phyloP scores from a whole-genome alignment of 2,113 vertebrate species.

The Urocolius indicus region DNA sequence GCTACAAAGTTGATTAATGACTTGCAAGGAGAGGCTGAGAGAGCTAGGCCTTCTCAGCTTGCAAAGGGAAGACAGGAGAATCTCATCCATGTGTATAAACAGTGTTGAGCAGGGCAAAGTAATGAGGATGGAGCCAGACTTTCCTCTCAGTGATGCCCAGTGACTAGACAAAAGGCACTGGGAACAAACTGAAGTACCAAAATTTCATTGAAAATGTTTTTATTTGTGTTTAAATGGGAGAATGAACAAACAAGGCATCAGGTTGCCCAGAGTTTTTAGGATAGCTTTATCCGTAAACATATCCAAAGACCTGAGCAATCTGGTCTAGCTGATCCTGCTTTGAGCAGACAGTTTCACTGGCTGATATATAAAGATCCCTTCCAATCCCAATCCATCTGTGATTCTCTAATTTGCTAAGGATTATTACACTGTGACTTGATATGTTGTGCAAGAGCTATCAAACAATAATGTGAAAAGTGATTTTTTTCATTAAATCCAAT shows the following conservation, averaged over 20 bases:
- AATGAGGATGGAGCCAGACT: not conserved
- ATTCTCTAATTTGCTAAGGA: not conserved
- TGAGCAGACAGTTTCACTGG: not conserved
- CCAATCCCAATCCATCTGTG: not conserved
- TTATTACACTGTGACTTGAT: not conserved
- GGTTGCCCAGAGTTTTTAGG: rapidly evolving
- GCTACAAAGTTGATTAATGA: not conserved
- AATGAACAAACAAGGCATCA: not conserved
- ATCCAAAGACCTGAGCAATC: not conserved
- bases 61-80: not conserved
- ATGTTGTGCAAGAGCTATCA: not conserved
- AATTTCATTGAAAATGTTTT: not conserved
- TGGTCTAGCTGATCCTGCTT: not conserved
- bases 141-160: not conserved
- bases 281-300: not conserved
- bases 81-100: not conserved
- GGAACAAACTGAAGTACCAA: not conserved
- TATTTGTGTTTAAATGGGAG: not conserved
- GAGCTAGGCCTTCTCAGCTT: not conserved
- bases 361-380: not conserved
- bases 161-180: not conserved
- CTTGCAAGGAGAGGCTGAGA: not conserved
- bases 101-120: rapidly evolving
- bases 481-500: not conserved
- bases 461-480: not conserved